A percentile compares a stretch with the other conserved stretches of the same genome.
Conservation (phyloP, 2,797 vertebrate species). For the Peromyscus nudipes region DNA sequence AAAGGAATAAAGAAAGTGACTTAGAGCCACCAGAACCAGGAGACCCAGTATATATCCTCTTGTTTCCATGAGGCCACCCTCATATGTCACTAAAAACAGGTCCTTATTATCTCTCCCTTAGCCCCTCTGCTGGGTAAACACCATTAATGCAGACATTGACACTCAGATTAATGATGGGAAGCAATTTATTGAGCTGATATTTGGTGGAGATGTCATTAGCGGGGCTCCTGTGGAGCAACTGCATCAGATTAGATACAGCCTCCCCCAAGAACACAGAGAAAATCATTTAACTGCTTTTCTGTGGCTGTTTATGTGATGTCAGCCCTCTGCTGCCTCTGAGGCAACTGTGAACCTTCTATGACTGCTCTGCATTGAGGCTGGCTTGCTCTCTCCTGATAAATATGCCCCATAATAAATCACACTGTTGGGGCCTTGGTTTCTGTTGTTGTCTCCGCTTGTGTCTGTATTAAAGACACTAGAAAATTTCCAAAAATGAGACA, state of each 20-base stretch:
- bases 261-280: constrained; percentile 66
- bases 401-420: constrained; percentile 55
- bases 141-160: constrained; percentile 72
- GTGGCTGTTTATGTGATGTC: constrained; percentile 36
- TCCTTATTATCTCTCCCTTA: constrained; percentile 63
- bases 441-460: not conserved
- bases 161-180: constrained; percentile 82
- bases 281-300: constrained; percentile 77
- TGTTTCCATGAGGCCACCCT: constrained; percentile 50
- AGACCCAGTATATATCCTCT: not conserved
- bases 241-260: constrained; percentile 68
- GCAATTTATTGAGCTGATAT: constrained; percentile 80
- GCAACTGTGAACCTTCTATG: constrained; percentile 38
- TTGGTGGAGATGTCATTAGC: constrained; percentile 80
- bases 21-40: constrained; percentile 25
- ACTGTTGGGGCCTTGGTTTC: constrained; percentile 23
- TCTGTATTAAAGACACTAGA: constrained; percentile 31
- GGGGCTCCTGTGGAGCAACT: constrained; percentile 28
- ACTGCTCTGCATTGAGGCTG: constrained; percentile 46
- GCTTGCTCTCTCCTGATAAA: constrained; percentile 65
- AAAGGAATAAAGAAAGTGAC: constrained; percentile 41
- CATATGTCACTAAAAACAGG: constrained; percentile 69
- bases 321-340: constrained; percentile 27
- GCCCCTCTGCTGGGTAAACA: constrained; percentile 70
- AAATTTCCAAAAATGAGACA: constrained; percentile 47